These are phyloP conservation scores for Neodon shergylaensis DNA, from an alignment of 2,113 vertebrate species.

Conservation along the genomic window DNA sequence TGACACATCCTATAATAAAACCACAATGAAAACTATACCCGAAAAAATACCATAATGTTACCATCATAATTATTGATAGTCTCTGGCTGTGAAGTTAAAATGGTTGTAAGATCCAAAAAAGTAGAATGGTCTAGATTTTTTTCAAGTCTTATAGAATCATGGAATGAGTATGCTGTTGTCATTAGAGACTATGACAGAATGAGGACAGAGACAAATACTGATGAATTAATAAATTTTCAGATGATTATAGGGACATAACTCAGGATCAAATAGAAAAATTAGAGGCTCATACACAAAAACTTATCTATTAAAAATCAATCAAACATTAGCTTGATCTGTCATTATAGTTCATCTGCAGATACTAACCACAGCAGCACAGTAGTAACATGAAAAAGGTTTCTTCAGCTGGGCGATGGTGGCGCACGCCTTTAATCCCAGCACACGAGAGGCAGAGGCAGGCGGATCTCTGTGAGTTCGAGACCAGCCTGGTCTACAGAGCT, in stretches of 20 bases:
- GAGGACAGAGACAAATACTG: not conserved
- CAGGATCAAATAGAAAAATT: constrained; percentile 38
- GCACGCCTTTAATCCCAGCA: too few species aligned
- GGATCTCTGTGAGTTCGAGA: too few species aligned
- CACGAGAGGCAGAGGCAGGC: too few species aligned
- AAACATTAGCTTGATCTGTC: constrained; percentile 49
- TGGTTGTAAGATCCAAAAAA: constrained; percentile 9
- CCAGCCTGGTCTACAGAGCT: too few species aligned
- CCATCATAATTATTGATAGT: not conserved
- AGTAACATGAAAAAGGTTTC: not conserved
- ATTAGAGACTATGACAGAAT: constrained; percentile 13
- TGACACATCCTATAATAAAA: not conserved
- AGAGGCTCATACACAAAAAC: constrained; percentile 4
- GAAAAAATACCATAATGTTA: not conserved
- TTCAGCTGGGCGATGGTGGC: too few species aligned
- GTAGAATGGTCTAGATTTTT: constrained; percentile 6
- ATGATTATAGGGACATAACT: constrained; percentile 18
- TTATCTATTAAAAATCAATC: constrained; percentile 41
- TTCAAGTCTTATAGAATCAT: constrained; percentile 22
- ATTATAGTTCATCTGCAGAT: constrained; percentile 28
- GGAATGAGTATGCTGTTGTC: not conserved
- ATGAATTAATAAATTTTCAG: not conserved
- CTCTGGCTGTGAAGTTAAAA: constrained; percentile 55
- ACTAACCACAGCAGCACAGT: not conserved
- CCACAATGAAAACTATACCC: not conserved